Evolutionary conservation across 2,888 invertebrate genomes (phyloP).

Genomic region (Tuta absoluta): DNA sequence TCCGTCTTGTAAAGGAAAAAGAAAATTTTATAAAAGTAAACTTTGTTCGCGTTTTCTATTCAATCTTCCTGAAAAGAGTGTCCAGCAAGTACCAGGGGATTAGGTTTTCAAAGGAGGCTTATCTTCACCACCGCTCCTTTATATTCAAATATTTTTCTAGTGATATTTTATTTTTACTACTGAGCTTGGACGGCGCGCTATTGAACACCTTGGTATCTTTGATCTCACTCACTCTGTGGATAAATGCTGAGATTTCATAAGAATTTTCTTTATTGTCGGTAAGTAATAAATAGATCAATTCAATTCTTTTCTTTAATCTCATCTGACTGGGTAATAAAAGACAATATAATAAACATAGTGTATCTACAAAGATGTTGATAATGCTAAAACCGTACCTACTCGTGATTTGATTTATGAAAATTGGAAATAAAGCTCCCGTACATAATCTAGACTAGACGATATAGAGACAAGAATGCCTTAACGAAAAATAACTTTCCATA

Average conservation of each 20-base stretch:
- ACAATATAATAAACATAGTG: too few species aligned
- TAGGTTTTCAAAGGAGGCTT: conserved; percentile 55
- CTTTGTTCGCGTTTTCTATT: conserved; percentile 41
- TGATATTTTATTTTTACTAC: conserved; percentile 72
- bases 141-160: conserved; percentile 74
- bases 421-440: too few species aligned
- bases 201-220: conserved; percentile 55
- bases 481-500: too few species aligned
- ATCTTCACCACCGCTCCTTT: conserved; percentile 62
- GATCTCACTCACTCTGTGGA: conserved; percentile 51
- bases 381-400: too few species aligned
- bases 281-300: not conserved
- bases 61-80: conserved; percentile 58
- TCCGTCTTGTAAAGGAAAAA: conserved; percentile 3
- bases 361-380: too few species aligned
- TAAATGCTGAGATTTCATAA: too few species aligned
- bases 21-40: conserved; percentile 34
- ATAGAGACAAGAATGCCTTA: too few species aligned
- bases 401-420: too few species aligned
- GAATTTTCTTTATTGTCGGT: conserved; percentile 12
- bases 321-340: not conserved
- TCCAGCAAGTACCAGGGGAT: conserved; percentile 64
- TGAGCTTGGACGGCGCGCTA: conserved; percentile 44
- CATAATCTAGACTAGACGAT: too few species aligned
- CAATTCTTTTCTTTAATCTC: not conserved